Evolutionary conservation across 1,140 invertebrate genomes (phyloP).

Genomic region (Drosophila ohnishii): DNA sequence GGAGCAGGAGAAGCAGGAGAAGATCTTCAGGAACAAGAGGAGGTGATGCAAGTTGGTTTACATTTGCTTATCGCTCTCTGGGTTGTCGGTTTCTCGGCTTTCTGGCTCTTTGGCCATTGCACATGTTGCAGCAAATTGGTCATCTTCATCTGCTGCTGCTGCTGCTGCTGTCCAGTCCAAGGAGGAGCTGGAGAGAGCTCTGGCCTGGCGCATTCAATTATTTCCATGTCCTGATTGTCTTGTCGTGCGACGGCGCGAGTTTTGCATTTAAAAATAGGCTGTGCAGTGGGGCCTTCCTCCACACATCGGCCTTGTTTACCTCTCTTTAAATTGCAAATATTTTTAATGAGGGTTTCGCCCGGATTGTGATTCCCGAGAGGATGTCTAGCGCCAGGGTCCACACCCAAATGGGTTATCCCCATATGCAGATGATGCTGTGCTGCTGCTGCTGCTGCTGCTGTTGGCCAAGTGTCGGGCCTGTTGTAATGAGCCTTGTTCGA

Average conservation of each 20-base stretch:
- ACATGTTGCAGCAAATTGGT: conserved; percentile 75
- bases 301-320: conserved; percentile 21
- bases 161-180: conserved; percentile 46
- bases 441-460: background rate
- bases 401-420: conserved; percentile 38
- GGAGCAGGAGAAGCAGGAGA: background rate
- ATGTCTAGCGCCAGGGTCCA: conserved; percentile 54
- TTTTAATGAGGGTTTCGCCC: conserved; percentile 63
- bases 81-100: conserved; percentile 7
- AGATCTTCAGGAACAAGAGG: background rate
- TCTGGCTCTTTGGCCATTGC: conserved; percentile 28
- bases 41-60: conserved; percentile 26
- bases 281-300: background rate
- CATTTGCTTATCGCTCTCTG: conserved; percentile 64
- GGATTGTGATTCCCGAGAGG: conserved; percentile 6
- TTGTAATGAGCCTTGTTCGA: conserved; percentile 71
- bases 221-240: conserved; percentile 78
- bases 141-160: conserved; percentile 62
- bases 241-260: conserved; percentile 70
- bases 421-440: conserved; percentile 31
- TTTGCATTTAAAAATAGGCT: conserved; percentile 78
- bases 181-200: background rate
- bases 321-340: conserved; percentile 72
- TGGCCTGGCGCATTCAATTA: conserved; percentile 72
- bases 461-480: conserved; percentile 64